Evolutionary conservation across 1,140 invertebrate species (phyloP), one percentile per base, ranked within the genome.

Genomic region (Papilio polytes): DNA sequence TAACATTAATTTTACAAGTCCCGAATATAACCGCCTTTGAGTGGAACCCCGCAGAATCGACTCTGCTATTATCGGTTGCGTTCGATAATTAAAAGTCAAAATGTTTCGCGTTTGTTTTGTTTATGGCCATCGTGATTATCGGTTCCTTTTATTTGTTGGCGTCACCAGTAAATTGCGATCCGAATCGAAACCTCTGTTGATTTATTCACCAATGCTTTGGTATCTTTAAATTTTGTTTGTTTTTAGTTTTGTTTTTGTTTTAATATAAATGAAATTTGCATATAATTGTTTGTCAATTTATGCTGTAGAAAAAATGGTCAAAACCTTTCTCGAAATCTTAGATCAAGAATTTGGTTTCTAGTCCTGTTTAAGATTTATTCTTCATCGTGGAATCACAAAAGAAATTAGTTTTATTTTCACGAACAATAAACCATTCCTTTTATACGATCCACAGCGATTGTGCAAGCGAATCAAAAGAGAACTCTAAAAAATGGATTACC

Each of bases 71-170:
- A 86, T 91, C 79, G 80, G 82, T 85, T 85, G 81, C 80, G 81
- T 87, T 85, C 85, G 86, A 88, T 91, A 91, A 93, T 91, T 89
- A 91, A 93, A 88, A 91, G 88, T 88, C 87, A 85, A 90, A 89
- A 91, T 88, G 86, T 91, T 89, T 87, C 83, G 80, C 87, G 84
- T 86, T 85, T 80, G 82, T 79, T 73, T 88, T 89, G 85, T 90
- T 90, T 90, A 92, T 88, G 77, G 81, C 81, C 78, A 72, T 22
- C 78, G 80, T 87, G 88, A 87, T 89, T 88, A 86, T 85, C 84
- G 80, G 73, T 70, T 78, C 80, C 74, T 85, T 79, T 81, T 79
- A 72, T 80, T 80, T 59, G 81, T 81, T 81, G 56, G 73, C 80
- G 80, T 81, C 73, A 79, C 72, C 56, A 83, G 87, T 87, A 85